phyloP scores from a whole-genome alignment of 2,888 invertebrate genomes.

The Acleris literana region DNA sequence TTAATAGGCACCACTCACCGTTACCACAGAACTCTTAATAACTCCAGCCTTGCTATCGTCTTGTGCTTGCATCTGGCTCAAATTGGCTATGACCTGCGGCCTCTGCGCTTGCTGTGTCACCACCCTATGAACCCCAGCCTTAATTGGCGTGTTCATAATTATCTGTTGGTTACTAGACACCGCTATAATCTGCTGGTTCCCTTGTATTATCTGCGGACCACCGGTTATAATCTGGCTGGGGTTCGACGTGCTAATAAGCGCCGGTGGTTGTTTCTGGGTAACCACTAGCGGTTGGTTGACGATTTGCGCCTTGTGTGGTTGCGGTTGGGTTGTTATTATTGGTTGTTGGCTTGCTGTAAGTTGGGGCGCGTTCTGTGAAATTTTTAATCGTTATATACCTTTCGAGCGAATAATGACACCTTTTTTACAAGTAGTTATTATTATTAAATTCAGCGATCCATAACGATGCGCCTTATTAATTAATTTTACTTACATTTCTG shows the following conservation, averaged over 20 bases:
- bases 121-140: slow-evolving; percentile 62
- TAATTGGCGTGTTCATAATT: slow-evolving; percentile 69
- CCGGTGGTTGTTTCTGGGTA: slow-evolving; percentile 73
- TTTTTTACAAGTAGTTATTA: too few species aligned
- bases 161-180: slow-evolving; percentile 75
- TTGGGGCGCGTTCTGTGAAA: slow-evolving; percentile 69
- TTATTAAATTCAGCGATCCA: too few species aligned
- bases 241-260: slow-evolving; percentile 62
- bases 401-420: too few species aligned
- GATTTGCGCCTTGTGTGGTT: slow-evolving; percentile 81
- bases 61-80: slow-evolving; percentile 47
- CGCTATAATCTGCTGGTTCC: slow-evolving; percentile 69
- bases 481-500: too few species aligned
- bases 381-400: slow-evolving; percentile 18
- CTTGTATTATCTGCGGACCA: slow-evolving; percentile 62
- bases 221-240: slow-evolving; percentile 58
- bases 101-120: slow-evolving; percentile 60
- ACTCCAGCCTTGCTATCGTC: slow-evolving; percentile 60
- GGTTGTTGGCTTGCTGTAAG: slow-evolving; percentile 78
- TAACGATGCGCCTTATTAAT: too few species aligned
- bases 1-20: slow-evolving; percentile 35
- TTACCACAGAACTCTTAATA: slow-evolving; percentile 58
- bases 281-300: slow-evolving; percentile 69
- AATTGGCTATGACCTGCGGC: slow-evolving; percentile 55
- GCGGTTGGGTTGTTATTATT: slow-evolving; percentile 76